Percentiles rank a stretch among this genome's conserved stretches.
Conservation (phyloP, 2,113 vertebrate genomes). For the Passer montanus region DNA sequence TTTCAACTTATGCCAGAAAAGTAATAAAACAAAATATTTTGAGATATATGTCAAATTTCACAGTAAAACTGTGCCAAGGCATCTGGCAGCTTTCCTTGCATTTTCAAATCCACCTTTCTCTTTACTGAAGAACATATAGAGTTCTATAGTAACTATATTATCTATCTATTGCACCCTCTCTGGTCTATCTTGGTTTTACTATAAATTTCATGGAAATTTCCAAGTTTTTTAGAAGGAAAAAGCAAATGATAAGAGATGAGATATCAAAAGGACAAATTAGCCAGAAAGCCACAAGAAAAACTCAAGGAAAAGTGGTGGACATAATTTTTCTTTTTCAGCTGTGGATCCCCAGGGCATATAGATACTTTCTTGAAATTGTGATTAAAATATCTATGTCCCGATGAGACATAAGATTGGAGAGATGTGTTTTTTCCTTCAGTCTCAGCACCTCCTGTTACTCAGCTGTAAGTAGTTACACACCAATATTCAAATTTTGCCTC, state of each 20-base stretch:
- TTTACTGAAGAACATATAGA: background rate
- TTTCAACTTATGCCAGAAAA: background rate
- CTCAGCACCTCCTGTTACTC: background rate
- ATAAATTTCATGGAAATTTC: background rate
- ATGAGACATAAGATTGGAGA: background rate
- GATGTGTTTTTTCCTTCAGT: background rate
- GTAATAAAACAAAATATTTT: background rate
- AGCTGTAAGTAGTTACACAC: background rate
- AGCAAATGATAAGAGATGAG: fast-evolving
- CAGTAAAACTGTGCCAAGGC: background rate
- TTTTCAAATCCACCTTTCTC: background rate
- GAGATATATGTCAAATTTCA: background rate
- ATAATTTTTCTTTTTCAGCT: background rate
- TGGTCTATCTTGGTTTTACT: background rate
- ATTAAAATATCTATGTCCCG: background rate
- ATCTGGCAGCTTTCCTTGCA: background rate
- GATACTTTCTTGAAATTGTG: background rate
- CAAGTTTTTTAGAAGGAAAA: background rate
- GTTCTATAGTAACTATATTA: background rate
- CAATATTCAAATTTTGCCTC: background rate
- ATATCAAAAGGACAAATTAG: background rate
- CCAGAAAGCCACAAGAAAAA: background rate
- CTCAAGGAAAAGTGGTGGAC: background rate
- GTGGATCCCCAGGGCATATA: background rate
- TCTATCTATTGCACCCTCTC: background rate